Conservation (phyloP, 92 coral and sea anemone species). For the Meandrina meandrites region DNA sequence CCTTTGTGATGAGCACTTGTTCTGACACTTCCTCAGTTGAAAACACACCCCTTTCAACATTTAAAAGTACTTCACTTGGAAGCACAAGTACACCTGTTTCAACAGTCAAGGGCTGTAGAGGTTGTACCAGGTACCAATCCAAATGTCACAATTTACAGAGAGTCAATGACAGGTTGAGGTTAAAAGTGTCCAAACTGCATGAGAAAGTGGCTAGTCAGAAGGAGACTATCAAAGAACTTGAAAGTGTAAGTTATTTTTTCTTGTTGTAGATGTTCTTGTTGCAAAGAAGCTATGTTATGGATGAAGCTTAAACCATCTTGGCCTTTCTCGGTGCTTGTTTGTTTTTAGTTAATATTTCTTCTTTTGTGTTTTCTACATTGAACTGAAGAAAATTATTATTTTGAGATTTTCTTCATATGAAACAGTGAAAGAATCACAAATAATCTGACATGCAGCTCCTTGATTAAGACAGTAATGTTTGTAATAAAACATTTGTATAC, state of each 20-base stretch:
- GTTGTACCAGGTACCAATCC: not conserved
- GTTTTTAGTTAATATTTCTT: not conserved
- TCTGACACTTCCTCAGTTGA: not conserved
- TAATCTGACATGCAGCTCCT: too few species aligned
- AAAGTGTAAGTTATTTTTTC: constrained; percentile 18
- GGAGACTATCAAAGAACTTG: constrained; percentile 35
- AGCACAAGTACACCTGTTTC: constrained; percentile 2
- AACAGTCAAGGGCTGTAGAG: constrained; percentile 1
- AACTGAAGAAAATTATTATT: not conserved
- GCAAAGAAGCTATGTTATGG: not conserved
- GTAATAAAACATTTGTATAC: not conserved
- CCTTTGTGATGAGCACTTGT: not conserved
- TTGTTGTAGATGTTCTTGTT: not conserved
- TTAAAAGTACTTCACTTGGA: not conserved
- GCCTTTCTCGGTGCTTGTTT: not conserved
- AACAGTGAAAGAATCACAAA: too few species aligned
- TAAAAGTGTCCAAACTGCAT: constrained; percentile 9
- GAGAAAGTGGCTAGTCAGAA: constrained; percentile 23
- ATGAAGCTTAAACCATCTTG: not conserved
- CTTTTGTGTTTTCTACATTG: not conserved
- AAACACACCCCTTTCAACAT: not conserved
- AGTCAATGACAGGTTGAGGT: constrained; percentile 16
- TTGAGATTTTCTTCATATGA: not conserved
- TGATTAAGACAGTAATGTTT: not conserved
- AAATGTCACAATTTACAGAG: constrained; percentile 16